A percentile compares a stretch with the other conserved stretches of the same genome.
Evolutionary conservation across 2,888 invertebrate species (phyloP).

Genomic region (Nasonia oneida): DNA sequence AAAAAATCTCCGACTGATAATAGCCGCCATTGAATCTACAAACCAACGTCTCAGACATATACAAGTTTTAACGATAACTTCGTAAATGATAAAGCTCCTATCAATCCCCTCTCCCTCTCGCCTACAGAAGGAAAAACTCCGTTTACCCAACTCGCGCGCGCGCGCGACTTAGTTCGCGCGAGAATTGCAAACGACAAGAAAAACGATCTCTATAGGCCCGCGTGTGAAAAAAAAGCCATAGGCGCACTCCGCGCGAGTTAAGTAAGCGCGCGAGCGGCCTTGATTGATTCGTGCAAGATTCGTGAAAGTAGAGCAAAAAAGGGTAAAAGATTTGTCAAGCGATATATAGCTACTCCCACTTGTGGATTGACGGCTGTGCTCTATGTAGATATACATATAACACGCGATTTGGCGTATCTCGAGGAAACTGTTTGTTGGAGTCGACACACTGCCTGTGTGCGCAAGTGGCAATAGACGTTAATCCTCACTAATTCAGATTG

Average conservation of each 20-base stretch:
- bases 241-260: not conserved
- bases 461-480: not conserved
- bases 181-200: not conserved
- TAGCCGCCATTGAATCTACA: not conserved
- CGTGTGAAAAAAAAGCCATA: not conserved
- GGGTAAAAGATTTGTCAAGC: constrained; percentile 5
- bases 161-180: not conserved
- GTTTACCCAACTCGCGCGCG: not conserved
- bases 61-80: not conserved
- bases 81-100: not conserved
- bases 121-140: not conserved
- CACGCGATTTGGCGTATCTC: not conserved
- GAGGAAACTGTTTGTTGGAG: not conserved
- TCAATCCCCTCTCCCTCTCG: not conserved
- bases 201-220: not conserved
- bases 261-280: constrained; percentile 45
- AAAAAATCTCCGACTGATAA: not conserved
- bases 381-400: not conserved
- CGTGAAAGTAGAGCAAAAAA: constrained; percentile 52
- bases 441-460: not conserved
- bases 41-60: not conserved
- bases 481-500: not conserved
- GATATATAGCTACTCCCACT: not conserved
- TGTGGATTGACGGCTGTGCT: not conserved
- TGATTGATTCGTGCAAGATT: constrained; percentile 50